These are phyloP conservation scores for Nibea coibor DNA, from an alignment of 2,113 vertebrate species.

Conservation along the genomic window DNA sequence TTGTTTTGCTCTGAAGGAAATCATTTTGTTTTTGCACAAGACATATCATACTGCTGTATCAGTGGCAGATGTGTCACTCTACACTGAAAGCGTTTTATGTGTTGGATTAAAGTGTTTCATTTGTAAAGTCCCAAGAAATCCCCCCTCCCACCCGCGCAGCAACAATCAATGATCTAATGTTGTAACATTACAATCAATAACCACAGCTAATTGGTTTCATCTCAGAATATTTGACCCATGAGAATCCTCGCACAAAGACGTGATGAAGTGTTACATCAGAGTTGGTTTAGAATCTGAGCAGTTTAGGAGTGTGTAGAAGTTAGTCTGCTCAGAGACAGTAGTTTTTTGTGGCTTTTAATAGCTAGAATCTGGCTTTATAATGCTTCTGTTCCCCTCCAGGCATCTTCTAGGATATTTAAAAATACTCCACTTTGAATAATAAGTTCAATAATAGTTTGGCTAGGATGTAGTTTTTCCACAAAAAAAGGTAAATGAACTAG, in stretches of 20 bases:
- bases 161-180: not conserved
- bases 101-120: not conserved
- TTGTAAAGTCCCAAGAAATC: no score
- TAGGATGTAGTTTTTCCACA: not conserved
- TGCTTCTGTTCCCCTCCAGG: not conserved
- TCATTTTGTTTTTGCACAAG: slow-evolving; percentile 3
- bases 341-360: not conserved
- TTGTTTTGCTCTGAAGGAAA: slow-evolving; percentile 21
- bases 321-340: not conserved
- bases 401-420: not conserved
- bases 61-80: not conserved
- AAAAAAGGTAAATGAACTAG: not conserved
- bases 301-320: not conserved
- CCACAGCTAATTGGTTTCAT: not conserved
- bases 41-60: not conserved
- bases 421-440: not conserved
- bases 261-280: not conserved
- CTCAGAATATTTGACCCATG: slow-evolving; percentile 4
- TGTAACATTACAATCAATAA: slow-evolving; percentile 7
- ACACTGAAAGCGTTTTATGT: not conserved
- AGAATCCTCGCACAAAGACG: not conserved
- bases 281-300: not conserved
- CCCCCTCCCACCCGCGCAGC: not conserved
- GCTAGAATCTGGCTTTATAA: not conserved
- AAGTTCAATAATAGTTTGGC: not conserved